Conservation (phyloP, 2,888 invertebrate species). For the Leucophenga montana region DNA sequence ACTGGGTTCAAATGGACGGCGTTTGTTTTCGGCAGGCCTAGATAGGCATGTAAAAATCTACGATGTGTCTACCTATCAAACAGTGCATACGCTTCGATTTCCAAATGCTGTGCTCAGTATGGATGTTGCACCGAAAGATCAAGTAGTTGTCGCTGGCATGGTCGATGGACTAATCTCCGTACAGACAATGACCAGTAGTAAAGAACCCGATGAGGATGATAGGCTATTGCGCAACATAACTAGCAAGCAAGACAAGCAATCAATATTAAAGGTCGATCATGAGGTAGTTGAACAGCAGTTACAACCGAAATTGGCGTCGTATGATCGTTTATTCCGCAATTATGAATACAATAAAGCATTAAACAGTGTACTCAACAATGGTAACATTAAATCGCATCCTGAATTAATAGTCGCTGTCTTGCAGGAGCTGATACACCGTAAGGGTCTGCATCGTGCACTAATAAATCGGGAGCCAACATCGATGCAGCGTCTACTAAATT, state of each 20-base stretch:
- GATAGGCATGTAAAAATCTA: constrained; percentile 96
- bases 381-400: constrained; percentile 79
- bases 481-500: constrained; percentile 80
- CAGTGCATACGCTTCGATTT: constrained; percentile 90
- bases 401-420: constrained; percentile 86
- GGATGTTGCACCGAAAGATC: constrained; percentile 83
- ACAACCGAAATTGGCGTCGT: constrained; percentile 75
- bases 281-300: constrained; percentile 69
- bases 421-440: constrained; percentile 89
- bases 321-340: constrained; percentile 76
- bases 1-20: constrained; percentile 85
- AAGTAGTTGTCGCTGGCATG: constrained; percentile 92
- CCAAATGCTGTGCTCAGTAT: constrained; percentile 93
- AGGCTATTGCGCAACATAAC: constrained; percentile 68
- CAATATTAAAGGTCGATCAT: constrained; percentile 73
- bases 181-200: constrained; percentile 80
- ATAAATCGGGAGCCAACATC: constrained; percentile 81
- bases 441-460: constrained; percentile 84
- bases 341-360: constrained; percentile 89
- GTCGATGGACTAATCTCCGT: constrained; percentile 93
- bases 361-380: constrained; percentile 78
- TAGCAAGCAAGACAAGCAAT: constrained; percentile 75
- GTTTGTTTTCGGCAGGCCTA: constrained; percentile 90
- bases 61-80: constrained; percentile 88
- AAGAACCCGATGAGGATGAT: constrained; percentile 54